These are phyloP conservation scores for Ceratosolen fusciceps DNA, from an alignment of 1,140 invertebrate genomes.

Conservation along the genomic window DNA sequence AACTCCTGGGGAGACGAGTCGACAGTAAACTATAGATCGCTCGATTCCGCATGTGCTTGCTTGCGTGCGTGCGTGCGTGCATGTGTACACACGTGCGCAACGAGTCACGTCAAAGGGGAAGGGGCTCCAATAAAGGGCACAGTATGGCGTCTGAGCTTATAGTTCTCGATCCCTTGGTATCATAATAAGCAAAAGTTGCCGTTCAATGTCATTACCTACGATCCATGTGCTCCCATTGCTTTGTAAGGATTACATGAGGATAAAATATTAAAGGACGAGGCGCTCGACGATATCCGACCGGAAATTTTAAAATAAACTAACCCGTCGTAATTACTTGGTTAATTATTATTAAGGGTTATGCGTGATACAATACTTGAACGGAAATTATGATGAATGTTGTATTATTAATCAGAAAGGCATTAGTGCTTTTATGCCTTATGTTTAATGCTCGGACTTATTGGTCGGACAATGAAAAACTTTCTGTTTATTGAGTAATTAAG, in stretches of 20 bases:
- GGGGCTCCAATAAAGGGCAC: slow-evolving; percentile 62
- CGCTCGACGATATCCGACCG: neutral
- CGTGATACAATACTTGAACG: neutral
- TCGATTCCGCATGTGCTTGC: slow-evolving; percentile 11
- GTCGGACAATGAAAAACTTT: neutral
- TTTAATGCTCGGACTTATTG: neutral
- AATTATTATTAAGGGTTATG: neutral
- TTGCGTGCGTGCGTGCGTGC: no score
- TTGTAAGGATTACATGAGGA: neutral
- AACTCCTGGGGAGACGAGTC: neutral
- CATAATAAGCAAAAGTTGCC: slow-evolving; percentile 19
- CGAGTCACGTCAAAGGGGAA: slow-evolving; percentile 16
- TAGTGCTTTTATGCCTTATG: neutral
- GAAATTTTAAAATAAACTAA: neutral
- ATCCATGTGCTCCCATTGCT: neutral
- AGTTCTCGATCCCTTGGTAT: slow-evolving; percentile 20
- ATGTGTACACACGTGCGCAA: neutral
- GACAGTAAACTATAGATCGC: slow-evolving; percentile 29
- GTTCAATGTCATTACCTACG: neutral
- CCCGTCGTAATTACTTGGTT: neutral
- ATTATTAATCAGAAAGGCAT: neutral
- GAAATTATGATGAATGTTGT: neutral
- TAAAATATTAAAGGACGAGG: neutral
- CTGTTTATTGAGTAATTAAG: neutral
- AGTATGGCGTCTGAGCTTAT: slow-evolving; percentile 59